Evolutionary conservation across 2,797 vertebrate genomes (phyloP), one percentile per base, ranked within the genome.

Genomic region (Sternotherus odoratus): DNA sequence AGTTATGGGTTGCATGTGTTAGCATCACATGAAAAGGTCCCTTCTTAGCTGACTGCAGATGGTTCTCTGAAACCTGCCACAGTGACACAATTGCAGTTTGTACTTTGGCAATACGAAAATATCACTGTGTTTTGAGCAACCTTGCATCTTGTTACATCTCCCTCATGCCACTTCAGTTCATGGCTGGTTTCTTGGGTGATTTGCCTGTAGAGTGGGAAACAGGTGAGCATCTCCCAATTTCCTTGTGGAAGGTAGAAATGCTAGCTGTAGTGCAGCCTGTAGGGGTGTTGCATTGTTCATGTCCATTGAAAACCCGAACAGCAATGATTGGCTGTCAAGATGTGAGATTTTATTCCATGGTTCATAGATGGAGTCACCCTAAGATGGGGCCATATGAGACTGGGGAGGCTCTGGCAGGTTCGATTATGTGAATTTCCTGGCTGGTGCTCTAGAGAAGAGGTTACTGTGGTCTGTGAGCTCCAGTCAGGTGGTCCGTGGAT

Each of bases 261-360:
- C 48, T 77, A 84, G 51, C 0, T 2, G 23, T 3, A 48, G 30
- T 24, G 24, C 56, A 81, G 83, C 60, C 77, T 63, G 46, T 28
- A 26, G n/a, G 9, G 36, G 9, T 88, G 91, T 13, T 74, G 26
- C 50, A 66, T 79, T 66, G 36, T 85, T 92, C 93, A 89, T 0
- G 3, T 93, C 43, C 43, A 9, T 87, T 86, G 91, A 66, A 36
- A 15, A 21, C n/a, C 87, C 87, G 79, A 57, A 3, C 36, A 2
- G 3, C 74, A 66, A 78, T 78, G 89, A 92, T 79, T 83, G 72
- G 24, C 43, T 86, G 91, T 50, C 87, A 91, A 69, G 79, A 92
- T 82, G 87, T 53, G 53, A 9, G 23, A 1, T 23, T 53, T 53
- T 75, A 48, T 75, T 8, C 10, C 36, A 39, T 24, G 66, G 66